phyloP scores from a whole-genome alignment of 2,113 vertebrate species.

The Pomatostomus ruficeps region DNA sequence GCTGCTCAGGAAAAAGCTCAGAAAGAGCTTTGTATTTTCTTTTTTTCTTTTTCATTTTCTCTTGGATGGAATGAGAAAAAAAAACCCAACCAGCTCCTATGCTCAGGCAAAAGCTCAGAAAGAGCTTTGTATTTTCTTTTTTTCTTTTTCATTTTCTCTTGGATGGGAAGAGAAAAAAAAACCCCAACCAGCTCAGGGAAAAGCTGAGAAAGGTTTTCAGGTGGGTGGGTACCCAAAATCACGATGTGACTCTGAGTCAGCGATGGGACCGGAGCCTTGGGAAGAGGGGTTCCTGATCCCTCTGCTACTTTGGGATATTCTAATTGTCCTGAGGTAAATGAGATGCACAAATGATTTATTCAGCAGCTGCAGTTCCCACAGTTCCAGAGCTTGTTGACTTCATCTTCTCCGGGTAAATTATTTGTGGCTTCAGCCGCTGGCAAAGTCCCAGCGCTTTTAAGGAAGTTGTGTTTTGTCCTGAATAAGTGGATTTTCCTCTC shows the following conservation, averaged over 20 bases:
- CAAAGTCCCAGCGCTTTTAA: not conserved
- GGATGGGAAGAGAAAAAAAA: not conserved
- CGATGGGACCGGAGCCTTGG: not conserved
- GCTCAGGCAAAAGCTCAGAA: not conserved
- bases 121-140: not conserved
- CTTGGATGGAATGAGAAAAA: not conserved
- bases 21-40: not conserved
- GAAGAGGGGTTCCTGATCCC: not conserved
- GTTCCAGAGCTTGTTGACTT: conserved; percentile 26
- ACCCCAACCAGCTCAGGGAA: not conserved
- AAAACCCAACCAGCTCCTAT: not conserved
- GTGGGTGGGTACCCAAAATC: not conserved
- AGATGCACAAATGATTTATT: conserved; percentile 22
- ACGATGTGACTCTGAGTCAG: not conserved
- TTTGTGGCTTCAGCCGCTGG: conserved; percentile 15
- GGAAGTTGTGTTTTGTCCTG: not conserved
- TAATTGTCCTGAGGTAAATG: not conserved
- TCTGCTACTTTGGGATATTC: not conserved
- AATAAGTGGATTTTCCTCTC: not conserved
- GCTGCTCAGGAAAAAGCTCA: not conserved
- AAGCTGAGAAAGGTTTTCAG: not conserved
- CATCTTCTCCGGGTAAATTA: not conserved
- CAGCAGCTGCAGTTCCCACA: conserved; percentile 27
- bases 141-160: not conserved
- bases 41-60: not conserved